Percentiles rank a stretch among this genome's conserved stretches.
phyloP scores from a whole-genome alignment of 2,888 invertebrate genomes.

The Helicoverpa assulta region DNA sequence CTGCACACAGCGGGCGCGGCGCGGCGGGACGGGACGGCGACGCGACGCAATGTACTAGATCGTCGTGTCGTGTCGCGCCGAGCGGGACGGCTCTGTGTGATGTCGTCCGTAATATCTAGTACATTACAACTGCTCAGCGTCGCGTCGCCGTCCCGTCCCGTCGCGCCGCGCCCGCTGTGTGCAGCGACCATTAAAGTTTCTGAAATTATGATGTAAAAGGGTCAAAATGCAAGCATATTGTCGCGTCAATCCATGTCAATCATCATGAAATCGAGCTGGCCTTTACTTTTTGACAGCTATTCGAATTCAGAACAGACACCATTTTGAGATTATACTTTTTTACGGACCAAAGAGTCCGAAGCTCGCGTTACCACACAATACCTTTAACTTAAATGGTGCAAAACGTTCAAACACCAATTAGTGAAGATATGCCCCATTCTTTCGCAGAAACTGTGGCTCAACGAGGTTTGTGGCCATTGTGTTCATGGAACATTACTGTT shows the following conservation, averaged over 20 bases:
- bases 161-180: no score
- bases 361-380: constrained; percentile 49
- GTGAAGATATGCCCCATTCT: constrained; percentile 72
- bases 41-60: no score
- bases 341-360: constrained; percentile 28
- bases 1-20: no score
- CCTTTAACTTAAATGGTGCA: constrained; percentile 72
- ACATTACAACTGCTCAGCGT: no score
- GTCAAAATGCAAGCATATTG: constrained; percentile 1
- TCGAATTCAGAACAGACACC: neutral
- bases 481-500: constrained; percentile 78
- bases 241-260: neutral
- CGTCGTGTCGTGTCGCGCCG: no score
- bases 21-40: no score
- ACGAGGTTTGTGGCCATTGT: constrained; percentile 74
- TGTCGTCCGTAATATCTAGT: no score
- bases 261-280: neutral
- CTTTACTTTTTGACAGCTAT: neutral
- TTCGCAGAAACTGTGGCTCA: constrained; percentile 49
- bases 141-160: no score
- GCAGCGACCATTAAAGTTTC: no score
- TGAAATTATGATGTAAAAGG: neutral
- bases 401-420: constrained; percentile 75
- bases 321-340: constrained; percentile 4
- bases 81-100: no score